Evolutionary conservation across 2,797 vertebrate genomes (phyloP), one percentile per base, ranked within the genome.

Genomic region (Pelobates cultripes): DNA sequence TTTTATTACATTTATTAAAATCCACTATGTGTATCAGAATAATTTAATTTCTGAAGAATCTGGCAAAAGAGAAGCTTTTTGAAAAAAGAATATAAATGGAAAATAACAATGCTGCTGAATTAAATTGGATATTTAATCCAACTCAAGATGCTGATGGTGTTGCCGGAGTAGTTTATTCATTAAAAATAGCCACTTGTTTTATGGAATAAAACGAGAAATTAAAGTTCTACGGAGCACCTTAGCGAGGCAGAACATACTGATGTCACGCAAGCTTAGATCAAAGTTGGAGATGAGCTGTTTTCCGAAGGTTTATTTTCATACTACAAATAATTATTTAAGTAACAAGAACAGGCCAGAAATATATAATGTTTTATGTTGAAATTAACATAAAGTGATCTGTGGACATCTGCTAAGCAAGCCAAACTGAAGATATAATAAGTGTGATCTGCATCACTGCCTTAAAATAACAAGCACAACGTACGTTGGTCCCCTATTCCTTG

Each of bases 371-470:
- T 90, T 90, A 87, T 88, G 82, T 89, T 84, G 88, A 91, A 91
- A 92, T 92, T 89, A 90, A 89, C 88, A 89, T 88, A 78, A 85
- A 87, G 86, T 86, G 88, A 80, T 90, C 85, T 87, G 85, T 85
- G 90, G 91, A 90, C 86, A 91, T 90, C 88, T 92, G 90, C 89
- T 89, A 89, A 88, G 91, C 90, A 91, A 89, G 86, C 86, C 87
- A 79, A 85, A 85, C 82, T 86, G 60, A 86, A 86, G 84, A 86
- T 87, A 8, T 77, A 78, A 87, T 86, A 86, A 72, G 12, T 67
- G 73, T 86, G 88, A 86, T 90, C 90, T 88, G 89, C 90, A 87
- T 92, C 87, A 81, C 81, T 89, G 91, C 88, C 80, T 89, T 86
- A 85, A 88, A 90, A 91, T 88, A 91, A 91, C 89, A 90, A 90